phyloP scores from a whole-genome alignment of 2,113 vertebrate genomes.

The Fulmarus glacialis region DNA sequence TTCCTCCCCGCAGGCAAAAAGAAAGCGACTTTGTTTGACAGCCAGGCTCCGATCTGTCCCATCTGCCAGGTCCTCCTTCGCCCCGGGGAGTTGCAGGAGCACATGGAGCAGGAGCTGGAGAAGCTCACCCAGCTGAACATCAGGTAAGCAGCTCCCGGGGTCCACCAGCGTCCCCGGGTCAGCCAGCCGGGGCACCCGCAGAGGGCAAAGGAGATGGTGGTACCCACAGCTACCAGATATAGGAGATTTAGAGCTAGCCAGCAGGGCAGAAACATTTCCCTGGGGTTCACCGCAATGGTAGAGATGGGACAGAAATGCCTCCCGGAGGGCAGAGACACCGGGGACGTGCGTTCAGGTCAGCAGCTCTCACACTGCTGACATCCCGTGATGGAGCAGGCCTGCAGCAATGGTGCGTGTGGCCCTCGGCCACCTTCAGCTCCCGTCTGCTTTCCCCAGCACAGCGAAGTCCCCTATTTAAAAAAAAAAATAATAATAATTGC shows the following conservation, averaged over 20 bases:
- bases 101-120: conserved; percentile 98
- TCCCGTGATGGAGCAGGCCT: background rate
- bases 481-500: conserved; percentile 15
- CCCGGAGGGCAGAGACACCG: accelerated
- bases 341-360: accelerated
- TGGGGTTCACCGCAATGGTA: background rate
- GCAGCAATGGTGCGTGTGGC: background rate
- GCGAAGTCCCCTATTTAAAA: background rate
- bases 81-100: conserved; percentile 94
- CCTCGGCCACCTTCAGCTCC: background rate
- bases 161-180: background rate
- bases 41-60: conserved; percentile 95
- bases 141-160: conserved; percentile 80
- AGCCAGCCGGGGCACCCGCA: accelerated
- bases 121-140: conserved; percentile 90
- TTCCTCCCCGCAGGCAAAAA: conserved; percentile 89
- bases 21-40: conserved; percentile 97
- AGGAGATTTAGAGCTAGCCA: background rate
- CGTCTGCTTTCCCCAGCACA: background rate
- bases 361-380: background rate
- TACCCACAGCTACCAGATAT: background rate
- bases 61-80: conserved; percentile 97
- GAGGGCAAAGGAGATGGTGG: background rate
- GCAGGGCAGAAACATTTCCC: background rate
- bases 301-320: background rate